These are phyloP conservation scores for Paracyclopina nana DNA, from an alignment of 1,140 invertebrate genomes.

Conservation along the genomic window DNA sequence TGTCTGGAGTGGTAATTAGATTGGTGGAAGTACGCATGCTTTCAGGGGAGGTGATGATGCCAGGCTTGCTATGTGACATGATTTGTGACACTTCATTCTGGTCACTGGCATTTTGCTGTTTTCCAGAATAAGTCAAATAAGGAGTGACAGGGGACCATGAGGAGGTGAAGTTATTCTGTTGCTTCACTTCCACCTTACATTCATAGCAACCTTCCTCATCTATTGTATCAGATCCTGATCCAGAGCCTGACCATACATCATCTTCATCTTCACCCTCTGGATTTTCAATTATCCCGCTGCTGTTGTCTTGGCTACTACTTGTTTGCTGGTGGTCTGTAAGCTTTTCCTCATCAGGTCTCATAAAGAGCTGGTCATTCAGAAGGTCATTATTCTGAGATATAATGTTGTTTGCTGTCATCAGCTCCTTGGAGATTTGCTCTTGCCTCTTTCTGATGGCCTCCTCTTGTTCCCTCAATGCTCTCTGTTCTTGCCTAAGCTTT, in stretches of 20 bases:
- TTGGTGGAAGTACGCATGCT: constrained; percentile 12
- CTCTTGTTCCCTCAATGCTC: constrained; percentile 9
- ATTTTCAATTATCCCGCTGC: too few species aligned
- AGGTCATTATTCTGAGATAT: too few species aligned
- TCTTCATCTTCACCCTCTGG: not conserved
- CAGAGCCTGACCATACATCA: not conserved
- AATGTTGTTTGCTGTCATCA: too few species aligned
- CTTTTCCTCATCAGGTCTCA: too few species aligned
- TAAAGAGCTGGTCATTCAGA: too few species aligned
- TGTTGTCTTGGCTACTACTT: too few species aligned
- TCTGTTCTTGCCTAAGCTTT: constrained; percentile 7
- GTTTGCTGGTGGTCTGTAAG: too few species aligned
- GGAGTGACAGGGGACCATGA: constrained; percentile 15
- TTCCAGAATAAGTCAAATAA: constrained; percentile 2
- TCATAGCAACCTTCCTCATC: constrained; percentile 4
- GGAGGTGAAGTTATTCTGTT: not conserved
- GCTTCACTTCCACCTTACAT: not conserved
- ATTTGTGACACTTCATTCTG: not conserved
- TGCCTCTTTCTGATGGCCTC: constrained; percentile 12
- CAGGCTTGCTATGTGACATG: not conserved
- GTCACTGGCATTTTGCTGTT: too few species aligned
- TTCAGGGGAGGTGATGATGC: constrained; percentile 11
- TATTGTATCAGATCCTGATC: constrained; percentile 1
- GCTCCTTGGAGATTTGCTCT: constrained; percentile 14
- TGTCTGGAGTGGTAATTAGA: constrained; percentile 13